Evolutionary conservation across 2,797 vertebrate genomes (phyloP).

Genomic region (Pipistrellus nathusii): DNA sequence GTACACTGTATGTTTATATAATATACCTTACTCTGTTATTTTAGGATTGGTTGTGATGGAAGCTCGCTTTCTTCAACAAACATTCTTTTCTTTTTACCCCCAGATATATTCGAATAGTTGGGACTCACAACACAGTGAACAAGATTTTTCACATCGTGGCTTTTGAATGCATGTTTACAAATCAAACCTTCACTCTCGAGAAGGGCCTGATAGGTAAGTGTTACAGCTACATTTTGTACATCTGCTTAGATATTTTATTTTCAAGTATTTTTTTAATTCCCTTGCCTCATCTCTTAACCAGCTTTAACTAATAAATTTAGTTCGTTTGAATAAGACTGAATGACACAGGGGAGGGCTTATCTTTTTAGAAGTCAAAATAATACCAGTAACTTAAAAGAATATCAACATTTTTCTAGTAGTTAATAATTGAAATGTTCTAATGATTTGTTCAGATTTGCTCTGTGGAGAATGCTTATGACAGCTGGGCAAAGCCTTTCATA

Average conservation of each 20-base stretch:
- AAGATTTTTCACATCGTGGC: constrained; percentile 99
- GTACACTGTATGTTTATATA: not conserved
- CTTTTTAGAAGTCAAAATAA: constrained; percentile 58
- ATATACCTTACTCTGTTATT: constrained; percentile 14
- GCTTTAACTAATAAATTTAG: constrained; percentile 32
- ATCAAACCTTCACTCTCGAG: constrained; percentile 94
- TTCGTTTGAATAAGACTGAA: constrained; percentile 50
- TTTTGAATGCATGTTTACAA: constrained; percentile 98
- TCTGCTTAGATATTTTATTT: constrained; percentile 19
- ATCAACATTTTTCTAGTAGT: constrained; percentile 3
- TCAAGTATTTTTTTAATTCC: constrained; percentile 45
- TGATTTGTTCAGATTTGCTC: constrained; percentile 43
- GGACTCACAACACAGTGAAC: constrained; percentile 99
- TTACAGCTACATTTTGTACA: constrained; percentile 58
- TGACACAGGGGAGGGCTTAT: not conserved
- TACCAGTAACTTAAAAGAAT: constrained; percentile 51
- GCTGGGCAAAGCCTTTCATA: not conserved
- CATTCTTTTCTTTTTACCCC: constrained; percentile 52
- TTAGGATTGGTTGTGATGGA: not conserved
- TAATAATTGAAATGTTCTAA: constrained; percentile 40
- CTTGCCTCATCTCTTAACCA: constrained; percentile 31
- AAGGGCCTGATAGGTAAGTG: constrained; percentile 95
- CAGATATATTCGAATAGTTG: constrained; percentile 97
- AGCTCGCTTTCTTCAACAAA: constrained; percentile 50
- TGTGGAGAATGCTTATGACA: not conserved